A percentile compares a stretch with the other conserved stretches of the same genome.
phyloP scores from a whole-genome alignment of 2,113 vertebrate species.

The Vombatus ursinus region DNA sequence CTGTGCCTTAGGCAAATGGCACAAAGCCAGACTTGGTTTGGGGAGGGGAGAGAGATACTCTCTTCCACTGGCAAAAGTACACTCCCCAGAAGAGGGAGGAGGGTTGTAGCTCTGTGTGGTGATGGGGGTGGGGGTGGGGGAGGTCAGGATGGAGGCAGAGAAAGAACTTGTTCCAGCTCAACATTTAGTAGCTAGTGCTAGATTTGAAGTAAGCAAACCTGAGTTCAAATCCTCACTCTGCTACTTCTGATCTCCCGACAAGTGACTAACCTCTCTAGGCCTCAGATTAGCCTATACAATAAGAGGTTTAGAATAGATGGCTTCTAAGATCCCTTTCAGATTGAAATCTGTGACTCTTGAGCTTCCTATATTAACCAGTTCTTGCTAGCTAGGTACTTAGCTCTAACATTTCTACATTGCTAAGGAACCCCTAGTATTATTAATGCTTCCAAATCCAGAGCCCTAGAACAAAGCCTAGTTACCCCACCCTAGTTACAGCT shows the following conservation, averaged over 20 bases:
- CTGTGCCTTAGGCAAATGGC: not conserved
- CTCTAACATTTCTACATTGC: not conserved
- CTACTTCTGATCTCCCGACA: not conserved
- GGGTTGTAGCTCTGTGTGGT: not conserved
- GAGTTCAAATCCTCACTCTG: not conserved
- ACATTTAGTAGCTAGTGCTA: not conserved
- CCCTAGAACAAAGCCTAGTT: not conserved
- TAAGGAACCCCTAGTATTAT: not conserved
- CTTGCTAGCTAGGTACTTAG: not conserved
- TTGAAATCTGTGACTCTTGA: not conserved
- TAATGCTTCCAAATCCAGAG: not conserved
- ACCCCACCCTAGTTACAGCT: not conserved
- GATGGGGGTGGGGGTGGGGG: not conserved
- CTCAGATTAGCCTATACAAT: not conserved
- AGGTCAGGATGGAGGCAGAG: too few relatives aligned
- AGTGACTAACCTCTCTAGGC: not conserved
- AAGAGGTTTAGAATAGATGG: not conserved
- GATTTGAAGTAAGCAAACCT: not conserved
- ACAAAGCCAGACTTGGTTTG: not conserved
- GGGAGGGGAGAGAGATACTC: not conserved
- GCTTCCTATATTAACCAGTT: not conserved
- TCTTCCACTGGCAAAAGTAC: not conserved
- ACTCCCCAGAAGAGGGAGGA: not conserved
- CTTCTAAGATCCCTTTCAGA: not conserved
- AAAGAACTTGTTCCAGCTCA: not conserved